Evolutionary conservation across 1,140 invertebrate species (phyloP).

Genomic region (Hydropsyche tenuis): DNA sequence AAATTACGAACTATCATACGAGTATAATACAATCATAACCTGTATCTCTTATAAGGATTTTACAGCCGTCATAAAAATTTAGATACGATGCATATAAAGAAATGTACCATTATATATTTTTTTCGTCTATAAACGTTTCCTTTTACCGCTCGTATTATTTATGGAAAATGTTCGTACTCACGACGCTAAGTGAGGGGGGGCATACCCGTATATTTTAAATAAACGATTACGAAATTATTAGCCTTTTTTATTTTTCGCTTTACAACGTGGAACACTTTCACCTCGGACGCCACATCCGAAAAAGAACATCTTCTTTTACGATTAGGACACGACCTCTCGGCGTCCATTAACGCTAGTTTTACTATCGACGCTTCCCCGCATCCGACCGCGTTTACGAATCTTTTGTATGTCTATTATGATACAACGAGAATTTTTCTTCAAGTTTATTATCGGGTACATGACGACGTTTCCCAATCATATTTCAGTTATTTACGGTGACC

Average conservation of each 20-base stretch:
- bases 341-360: constrained; percentile 18
- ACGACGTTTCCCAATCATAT: constrained; percentile 25
- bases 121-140: constrained; percentile 6
- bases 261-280: constrained; percentile 10
- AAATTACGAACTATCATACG: too few species aligned
- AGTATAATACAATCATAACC: too few species aligned
- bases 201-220: neutral
- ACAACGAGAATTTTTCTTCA: too few species aligned
- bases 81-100: neutral
- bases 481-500: constrained; percentile 26
- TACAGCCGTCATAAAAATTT: constrained; percentile 11
- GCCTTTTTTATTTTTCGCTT: neutral
- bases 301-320: constrained; percentile 27
- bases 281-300: neutral
- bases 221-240: constrained; percentile 13
- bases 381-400: too few species aligned
- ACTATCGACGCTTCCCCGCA: too few species aligned
- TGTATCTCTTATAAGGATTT: neutral
- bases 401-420: too few species aligned
- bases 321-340: constrained; percentile 23
- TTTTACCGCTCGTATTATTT: neutral
- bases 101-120: too few species aligned
- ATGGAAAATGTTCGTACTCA: neutral
- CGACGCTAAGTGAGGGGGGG: constrained; percentile 4
- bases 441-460: too few species aligned